Evolutionary conservation across 2,888 invertebrate genomes (phyloP).

Genomic region (Lobophora halterata): DNA sequence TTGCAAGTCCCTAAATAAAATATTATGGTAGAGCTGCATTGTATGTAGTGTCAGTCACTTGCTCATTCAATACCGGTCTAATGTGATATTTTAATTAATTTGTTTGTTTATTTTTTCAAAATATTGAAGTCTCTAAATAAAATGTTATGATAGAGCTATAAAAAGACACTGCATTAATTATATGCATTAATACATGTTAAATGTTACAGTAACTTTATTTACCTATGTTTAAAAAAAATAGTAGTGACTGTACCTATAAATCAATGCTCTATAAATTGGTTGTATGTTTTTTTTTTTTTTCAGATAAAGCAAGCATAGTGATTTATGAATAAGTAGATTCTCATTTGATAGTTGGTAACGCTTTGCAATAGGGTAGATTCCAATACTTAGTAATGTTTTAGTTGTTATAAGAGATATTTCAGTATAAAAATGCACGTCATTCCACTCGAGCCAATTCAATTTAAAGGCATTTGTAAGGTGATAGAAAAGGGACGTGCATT

Average conservation of each 20-base stretch:
- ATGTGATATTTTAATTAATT: slow-evolving; percentile 21
- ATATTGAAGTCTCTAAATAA: slow-evolving; percentile 4
- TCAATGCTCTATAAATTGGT: slow-evolving; percentile 41
- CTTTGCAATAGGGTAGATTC: slow-evolving; percentile 64
- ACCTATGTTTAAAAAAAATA: too few relatives aligned
- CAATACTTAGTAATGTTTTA: slow-evolving; percentile 58
- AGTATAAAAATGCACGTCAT: too few relatives aligned
- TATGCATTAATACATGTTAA: neutral
- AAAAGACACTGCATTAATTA: too few relatives aligned
- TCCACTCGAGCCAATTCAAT: too few relatives aligned
- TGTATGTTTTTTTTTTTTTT: slow-evolving; percentile 41
- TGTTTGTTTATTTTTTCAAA: slow-evolving; percentile 4
- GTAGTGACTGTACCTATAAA: slow-evolving; percentile 4
- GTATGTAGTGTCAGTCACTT: slow-evolving; percentile 4
- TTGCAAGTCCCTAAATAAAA: slow-evolving; percentile 5
- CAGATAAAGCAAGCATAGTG: slow-evolving; percentile 62
- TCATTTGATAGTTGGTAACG: slow-evolving; percentile 67
- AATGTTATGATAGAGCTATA: too few relatives aligned
- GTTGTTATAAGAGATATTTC: slow-evolving; percentile 53
- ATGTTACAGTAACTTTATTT: neutral
- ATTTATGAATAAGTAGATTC: slow-evolving; percentile 63
- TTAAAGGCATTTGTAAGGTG: too few relatives aligned
- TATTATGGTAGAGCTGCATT: too few relatives aligned
- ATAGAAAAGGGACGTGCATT: too few relatives aligned
- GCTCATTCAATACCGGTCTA: slow-evolving; percentile 7